Base-by-base conservation (phyloP, 2,113 vertebrate genomes). In the Neogale vison region DNA sequence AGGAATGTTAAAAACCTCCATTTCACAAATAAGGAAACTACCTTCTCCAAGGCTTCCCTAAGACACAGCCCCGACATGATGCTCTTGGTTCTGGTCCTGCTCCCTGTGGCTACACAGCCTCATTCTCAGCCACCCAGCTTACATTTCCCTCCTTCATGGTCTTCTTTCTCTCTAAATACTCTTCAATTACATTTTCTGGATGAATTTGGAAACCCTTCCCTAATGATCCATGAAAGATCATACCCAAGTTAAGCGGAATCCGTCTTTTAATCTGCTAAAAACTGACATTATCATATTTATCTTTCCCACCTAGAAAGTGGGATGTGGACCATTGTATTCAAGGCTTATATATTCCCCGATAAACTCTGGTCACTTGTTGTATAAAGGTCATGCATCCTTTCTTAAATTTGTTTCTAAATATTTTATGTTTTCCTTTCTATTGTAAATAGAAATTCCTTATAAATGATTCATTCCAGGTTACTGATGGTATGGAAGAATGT, bases 401-500 rank as follows among this genome's bases (percentile, higher is more conserved):
- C 50, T 86, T 71, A 95, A 94, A 71, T 82, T 95, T 39, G 18
- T 90, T 65, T 87, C 93, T 96, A 88, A 94, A 83, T 97, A 92
- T 94, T 96, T 94, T 52, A 97, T 93, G 7, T 57, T 76, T 96
- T 88, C 83, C 50, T 96, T 96, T 85, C 77, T 72, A 74, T 88
- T 81, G 3, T 47, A 95, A 88, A 95, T 65, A 96, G 26, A 85
- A 93, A 91, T 96, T 45, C 39, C 55, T 95, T 90, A 91, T 93
- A 57, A 96, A 81, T 90, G 59, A 96, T 91, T 39, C 65, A 71
- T 74, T 81, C 55, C 2, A 50, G 63, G 61, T 93, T 74, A 55
- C 23, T 57, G 31, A 50, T 55, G 39, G 67, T 45, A 55, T 61
- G 20, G 67, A 81, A 69, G 57, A 97, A 76, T 36, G 36, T 50